Percentiles rank a stretch among this genome's conserved stretches.
Evolutionary conservation across 2,113 vertebrate species (phyloP).

Genomic region (Daphoenositta chrysoptera): DNA sequence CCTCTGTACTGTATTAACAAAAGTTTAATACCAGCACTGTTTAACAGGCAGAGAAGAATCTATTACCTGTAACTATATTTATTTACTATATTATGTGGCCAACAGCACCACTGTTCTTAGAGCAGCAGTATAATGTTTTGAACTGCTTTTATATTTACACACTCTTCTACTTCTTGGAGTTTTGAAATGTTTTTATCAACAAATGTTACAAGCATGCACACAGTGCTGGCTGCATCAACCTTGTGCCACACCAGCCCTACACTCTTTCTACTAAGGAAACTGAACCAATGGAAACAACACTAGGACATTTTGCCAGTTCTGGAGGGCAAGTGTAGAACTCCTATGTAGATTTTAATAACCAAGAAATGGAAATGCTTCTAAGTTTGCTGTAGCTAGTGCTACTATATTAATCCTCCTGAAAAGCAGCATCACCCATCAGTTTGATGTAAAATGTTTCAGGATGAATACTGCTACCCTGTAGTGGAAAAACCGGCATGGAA

Average conservation of each 20-base stretch:
- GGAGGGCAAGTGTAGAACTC: neutral
- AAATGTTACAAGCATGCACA: neutral
- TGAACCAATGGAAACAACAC: neutral
- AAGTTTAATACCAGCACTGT: neutral
- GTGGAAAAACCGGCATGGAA: neutral
- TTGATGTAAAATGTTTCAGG: neutral
- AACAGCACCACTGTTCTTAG: neutral
- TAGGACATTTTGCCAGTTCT: neutral
- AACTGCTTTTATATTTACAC: neutral
- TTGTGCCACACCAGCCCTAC: neutral
- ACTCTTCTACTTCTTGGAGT: neutral
- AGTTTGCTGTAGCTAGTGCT: neutral
- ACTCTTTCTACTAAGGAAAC: neutral
- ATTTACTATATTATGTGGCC: too few species aligned
- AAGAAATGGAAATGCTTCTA: neutral
- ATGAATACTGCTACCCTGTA: neutral
- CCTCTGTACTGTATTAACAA: neutral
- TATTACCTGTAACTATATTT: neutral
- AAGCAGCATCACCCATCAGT: neutral
- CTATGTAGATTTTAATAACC: neutral
- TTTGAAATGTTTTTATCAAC: neutral
- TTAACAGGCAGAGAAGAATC: neutral
- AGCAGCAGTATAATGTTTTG: neutral
- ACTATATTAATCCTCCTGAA: neutral
- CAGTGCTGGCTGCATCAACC: fast-evolving